Evolutionary conservation across 2,888 invertebrate genomes (phyloP), one percentile per base, ranked within the genome.

Genomic region (Cryptophagus acutangulus): DNA sequence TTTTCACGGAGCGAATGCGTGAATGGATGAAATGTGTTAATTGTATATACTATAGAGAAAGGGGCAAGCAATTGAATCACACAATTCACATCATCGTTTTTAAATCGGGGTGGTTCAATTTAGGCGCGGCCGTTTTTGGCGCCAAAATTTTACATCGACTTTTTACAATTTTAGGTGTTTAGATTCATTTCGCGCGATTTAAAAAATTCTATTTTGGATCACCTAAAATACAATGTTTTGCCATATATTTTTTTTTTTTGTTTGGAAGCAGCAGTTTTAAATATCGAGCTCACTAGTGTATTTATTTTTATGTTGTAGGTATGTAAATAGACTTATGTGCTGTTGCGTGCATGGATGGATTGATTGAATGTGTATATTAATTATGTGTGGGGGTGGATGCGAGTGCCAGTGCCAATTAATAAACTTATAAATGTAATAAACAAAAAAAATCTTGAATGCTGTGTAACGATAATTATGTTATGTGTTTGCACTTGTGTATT

Each of bases 391-490:
- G 35, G 34, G 42, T 51, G 54, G 40, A 51, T 48, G 54, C 33
- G 45, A 52, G 68, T 65, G 69, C 55, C 70, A 65, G 71, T 71
- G 71, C 71, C 71, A 71, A 71, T 69, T 69, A 61, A 63, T 20
- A 26, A 64, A 55, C 58, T 58, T 54, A 59, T 67, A 65, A 65
- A 67, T 68, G 67, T 68, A 67, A 65, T 60, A 26, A 26, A 26
- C 4, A 26, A 26, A 62, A 64, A 62, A 63, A 58, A 64, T 61
- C 58, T 62, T 59, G 68, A 66, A 68, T 65, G 69, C 66, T 67
- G 64, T 66, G 65, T 77, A 77, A 74, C 67, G 59, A 68, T 47
- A 68, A 75, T 49, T 50, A 75, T 75, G 63, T 61, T 67, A 63
- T 66, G 66, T 67, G 67, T 68, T 67, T 67, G 69, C 68, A 69